These are phyloP conservation scores for Oncorhynchus masou DNA, from an alignment of 2,113 vertebrate genomes.

Conservation along the genomic window DNA sequence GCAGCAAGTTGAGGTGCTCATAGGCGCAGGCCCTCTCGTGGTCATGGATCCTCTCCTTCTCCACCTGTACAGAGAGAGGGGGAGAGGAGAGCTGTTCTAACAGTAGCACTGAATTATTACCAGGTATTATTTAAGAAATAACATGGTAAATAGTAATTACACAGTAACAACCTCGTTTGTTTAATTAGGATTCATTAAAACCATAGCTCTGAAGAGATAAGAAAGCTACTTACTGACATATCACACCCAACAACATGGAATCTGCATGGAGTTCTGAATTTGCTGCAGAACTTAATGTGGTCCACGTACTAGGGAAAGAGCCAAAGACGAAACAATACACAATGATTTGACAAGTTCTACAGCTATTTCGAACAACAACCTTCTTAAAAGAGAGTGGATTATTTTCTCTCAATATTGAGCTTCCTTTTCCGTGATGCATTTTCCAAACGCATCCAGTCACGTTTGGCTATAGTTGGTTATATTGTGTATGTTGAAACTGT, in stretches of 20 bases:
- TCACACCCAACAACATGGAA: conserved; percentile 77
- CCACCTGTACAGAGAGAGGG: conserved; percentile 71
- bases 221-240: conserved; percentile 65
- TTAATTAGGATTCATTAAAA: neutral
- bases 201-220: neutral
- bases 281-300: conserved; percentile 75
- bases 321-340: neutral
- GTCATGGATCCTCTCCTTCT: conserved; percentile 80
- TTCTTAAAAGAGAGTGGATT: neutral
- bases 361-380: neutral
- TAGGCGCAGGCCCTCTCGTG: conserved; percentile 80
- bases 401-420: neutral
- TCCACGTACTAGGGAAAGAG: conserved; percentile 67
- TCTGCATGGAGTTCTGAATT: conserved; percentile 73
- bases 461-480: neutral
- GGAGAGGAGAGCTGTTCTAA: neutral
- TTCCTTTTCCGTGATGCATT: neutral
- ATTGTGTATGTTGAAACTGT: neutral
- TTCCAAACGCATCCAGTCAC: neutral
- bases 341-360: neutral
- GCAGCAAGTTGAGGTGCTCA: conserved; percentile 87
- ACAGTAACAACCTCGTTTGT: no score
- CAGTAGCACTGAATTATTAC: neutral
- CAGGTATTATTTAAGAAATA: no score
- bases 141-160: neutral